Conservation (phyloP, 2,888 invertebrate species). For the Cosmorhoe ocellata region DNA sequence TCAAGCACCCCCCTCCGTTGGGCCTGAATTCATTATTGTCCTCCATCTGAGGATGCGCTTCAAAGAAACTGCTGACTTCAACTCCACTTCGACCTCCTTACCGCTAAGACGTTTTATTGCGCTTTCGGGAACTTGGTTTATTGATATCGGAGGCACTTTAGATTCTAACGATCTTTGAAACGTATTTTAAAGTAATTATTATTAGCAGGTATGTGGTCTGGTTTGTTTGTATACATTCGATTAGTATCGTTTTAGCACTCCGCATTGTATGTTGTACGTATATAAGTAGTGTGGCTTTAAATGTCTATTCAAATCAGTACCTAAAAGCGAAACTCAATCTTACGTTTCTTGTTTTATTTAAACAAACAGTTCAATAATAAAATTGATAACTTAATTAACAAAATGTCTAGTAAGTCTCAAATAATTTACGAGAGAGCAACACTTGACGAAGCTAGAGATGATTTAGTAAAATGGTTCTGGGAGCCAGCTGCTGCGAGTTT, state of each 20-base stretch:
- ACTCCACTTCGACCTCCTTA: constrained; percentile 53
- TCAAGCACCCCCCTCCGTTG: constrained; percentile 50
- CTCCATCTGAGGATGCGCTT: constrained; percentile 67
- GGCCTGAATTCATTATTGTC: constrained; percentile 77
- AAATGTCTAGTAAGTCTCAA: constrained; percentile 32
- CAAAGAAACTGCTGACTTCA: constrained; percentile 77
- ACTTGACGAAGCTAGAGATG: constrained; percentile 47
- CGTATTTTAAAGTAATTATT: no score
- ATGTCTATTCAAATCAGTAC: no score
- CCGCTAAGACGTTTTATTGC: constrained; percentile 66
- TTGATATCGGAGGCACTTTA: constrained; percentile 41
- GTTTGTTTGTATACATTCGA: no score
- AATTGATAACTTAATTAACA: no score
- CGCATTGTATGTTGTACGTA: no score
- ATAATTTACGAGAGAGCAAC: constrained; percentile 49
- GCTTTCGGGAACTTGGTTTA: constrained; percentile 57
- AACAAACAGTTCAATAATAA: no score
- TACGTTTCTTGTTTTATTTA: no score
- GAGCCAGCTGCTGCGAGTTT: constrained; percentile 44
- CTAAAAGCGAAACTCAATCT: no score
- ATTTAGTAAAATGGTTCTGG: constrained; percentile 48
- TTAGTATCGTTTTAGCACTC: no score
- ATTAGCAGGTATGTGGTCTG: no score
- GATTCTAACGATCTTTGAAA: no score
- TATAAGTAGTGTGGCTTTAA: no score